phyloP scores from a whole-genome alignment of 2,113 vertebrate genomes.

The Oreocharis arfaki region DNA sequence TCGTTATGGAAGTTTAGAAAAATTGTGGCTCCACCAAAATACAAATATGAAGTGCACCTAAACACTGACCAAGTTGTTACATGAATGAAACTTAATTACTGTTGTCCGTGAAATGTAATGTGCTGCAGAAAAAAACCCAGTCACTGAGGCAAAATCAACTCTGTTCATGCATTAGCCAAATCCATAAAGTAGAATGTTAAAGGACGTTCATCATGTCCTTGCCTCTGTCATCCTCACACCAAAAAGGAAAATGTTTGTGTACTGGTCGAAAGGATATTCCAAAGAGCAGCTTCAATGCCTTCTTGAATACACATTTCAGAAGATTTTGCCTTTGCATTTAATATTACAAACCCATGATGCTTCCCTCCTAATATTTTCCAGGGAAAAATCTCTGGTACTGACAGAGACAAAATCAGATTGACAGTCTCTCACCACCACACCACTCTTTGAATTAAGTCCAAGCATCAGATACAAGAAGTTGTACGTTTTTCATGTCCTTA shows the following conservation, averaged over 20 bases:
- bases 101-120: conserved; percentile 19
- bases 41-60: neutral
- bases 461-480: neutral
- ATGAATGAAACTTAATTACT: conserved; percentile 30
- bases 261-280: neutral
- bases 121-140: neutral
- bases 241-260: neutral
- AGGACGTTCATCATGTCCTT: neutral
- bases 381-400: neutral
- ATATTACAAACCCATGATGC: neutral
- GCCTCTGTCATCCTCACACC: neutral
- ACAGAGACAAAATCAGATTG: neutral
- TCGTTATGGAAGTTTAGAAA: neutral
- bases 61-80: neutral
- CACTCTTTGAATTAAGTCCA: neutral
- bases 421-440: neutral
- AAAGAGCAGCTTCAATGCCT: neutral
- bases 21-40: neutral
- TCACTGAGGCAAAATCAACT: neutral
- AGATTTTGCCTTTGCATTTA: neutral
- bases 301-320: neutral
- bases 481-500: neutral
- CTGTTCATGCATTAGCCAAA: neutral
- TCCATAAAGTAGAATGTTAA: neutral
- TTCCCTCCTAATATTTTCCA: neutral